Evolutionary conservation across 2,113 vertebrate genomes (phyloP), one percentile per base, ranked within the genome.

Genomic region (Leucoraja erinaceus): DNA sequence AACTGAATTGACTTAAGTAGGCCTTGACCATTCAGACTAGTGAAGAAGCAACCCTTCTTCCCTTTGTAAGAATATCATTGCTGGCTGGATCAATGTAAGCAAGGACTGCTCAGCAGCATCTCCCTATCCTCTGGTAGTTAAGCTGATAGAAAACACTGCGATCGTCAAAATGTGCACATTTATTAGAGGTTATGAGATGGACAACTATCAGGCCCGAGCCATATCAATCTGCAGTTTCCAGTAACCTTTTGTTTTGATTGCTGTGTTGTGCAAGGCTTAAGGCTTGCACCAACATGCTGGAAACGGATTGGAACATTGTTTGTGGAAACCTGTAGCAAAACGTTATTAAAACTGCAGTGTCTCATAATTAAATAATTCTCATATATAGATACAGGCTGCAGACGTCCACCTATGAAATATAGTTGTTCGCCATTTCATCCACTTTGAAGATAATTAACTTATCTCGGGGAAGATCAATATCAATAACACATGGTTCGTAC

Each of bases 381-480:
- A 91, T 91, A 91, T 38, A 72, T 91, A 74, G 68, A 74, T 91
- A 47, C 66, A 91, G 9, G 33, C 90, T 91, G 66, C 33, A 91
- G 20, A 54, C 38, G 68, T 72, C 22, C 38, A 22, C 68, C 90
- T 72, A 63, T 90, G 90, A 74, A 91, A 91, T 47, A 91, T 63
- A 72, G 66, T 91, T 72, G 66, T 28, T 74, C 38, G 66, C 70
- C 90, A 14, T 38, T 91, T 68, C 66, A 47, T 70, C 68, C 25
- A 20, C 66, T 91, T 72, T 91, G 31, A 91, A 47, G 33, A 91
- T 91, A 91, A 91, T 91, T 72, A 91, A 91, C 31, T 54, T 74
- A 28, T 91, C 54, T 20, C 90, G 72, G 63, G 20, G 38, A 72
- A 22, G 33, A 72, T 91, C 90, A 72, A 91, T 91, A 91, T 74